Conservation (phyloP, 2,888 invertebrate species). For the Campoplex nolae region DNA sequence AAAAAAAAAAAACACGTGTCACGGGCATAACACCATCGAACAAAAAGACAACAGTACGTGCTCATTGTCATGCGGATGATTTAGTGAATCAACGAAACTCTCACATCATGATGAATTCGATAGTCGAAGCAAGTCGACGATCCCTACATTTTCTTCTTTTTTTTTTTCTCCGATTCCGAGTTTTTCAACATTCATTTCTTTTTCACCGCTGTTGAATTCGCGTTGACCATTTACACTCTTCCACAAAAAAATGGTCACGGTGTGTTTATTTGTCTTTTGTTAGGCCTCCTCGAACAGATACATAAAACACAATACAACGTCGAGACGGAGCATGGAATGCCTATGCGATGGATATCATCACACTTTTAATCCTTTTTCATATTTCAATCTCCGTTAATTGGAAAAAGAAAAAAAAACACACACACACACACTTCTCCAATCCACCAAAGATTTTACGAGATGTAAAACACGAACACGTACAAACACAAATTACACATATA, state of each 20-base stretch:
- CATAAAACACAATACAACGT: slow-evolving; percentile 45
- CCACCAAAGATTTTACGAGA: slow-evolving; percentile 31
- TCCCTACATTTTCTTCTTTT: background rate
- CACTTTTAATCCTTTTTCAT: slow-evolving; percentile 20
- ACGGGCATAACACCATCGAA: slow-evolving; percentile 30
- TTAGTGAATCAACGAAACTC: slow-evolving; percentile 43
- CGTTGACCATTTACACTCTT: slow-evolving; percentile 51
- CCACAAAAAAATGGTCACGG: slow-evolving; percentile 27
- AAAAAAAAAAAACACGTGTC: slow-evolving; percentile 3
- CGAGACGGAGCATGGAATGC: slow-evolving; percentile 69
- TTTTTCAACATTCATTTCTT: background rate
- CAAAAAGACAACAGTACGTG: slow-evolving; percentile 16
- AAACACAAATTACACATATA: slow-evolving; percentile 19
- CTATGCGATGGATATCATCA: slow-evolving; percentile 55
- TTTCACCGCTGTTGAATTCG: slow-evolving; percentile 52
- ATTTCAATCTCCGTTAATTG: slow-evolving; percentile 8
- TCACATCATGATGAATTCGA: slow-evolving; percentile 57
- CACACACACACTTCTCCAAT: background rate
- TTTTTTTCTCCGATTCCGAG: background rate
- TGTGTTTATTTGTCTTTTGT: slow-evolving; percentile 28
- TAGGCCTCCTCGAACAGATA: slow-evolving; percentile 25
- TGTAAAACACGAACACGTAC: slow-evolving; percentile 45
- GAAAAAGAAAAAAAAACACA: too few relatives aligned
- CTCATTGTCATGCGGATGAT: slow-evolving; percentile 26
- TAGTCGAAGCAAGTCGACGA: slow-evolving; percentile 6